Base-by-base conservation (phyloP, 1,140 invertebrate genomes). In the Zophobas atratus region DNA sequence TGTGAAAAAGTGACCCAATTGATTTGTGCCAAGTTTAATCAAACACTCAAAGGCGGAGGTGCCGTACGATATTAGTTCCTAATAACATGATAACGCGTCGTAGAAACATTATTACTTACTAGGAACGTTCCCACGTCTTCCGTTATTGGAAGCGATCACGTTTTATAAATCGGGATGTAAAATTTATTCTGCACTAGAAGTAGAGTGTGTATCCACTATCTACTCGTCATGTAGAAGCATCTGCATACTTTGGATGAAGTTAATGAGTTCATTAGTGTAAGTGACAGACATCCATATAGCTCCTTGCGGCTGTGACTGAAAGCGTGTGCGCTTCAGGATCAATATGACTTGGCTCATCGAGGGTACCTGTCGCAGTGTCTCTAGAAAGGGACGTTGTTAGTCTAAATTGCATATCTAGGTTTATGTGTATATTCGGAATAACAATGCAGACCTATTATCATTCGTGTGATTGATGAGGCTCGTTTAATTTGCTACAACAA, bases 211-310 rank as follows among this genome's bases (percentile, higher is more conserved):
- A 20, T 20, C 20, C 20, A 20, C 20, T 20, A 20, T 20, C 20
- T 8, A 60, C 38, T 6, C 33, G 51, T n/a, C 36, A 70, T 70
- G 36, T 20, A 39, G 67, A 48, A 71, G n/a, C 43, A 48, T 71
- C 67, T 56, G 39, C 43, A 57, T 41, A 46, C 56, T 75, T 75
- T 56, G 57, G 41, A 39, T 5, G 55, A 53, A 56, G 46, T 76
- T 76, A 71, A 77, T 71, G 75, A 77, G 41, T 71, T 77, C 75
- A 77, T 77, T 77, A 77, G 75, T 67, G 55, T 38, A 77, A 77
- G 48, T 56, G 63, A 77, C 75, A 70, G 46, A 70, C 35, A 70
- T 57, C 49, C 36, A 72, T 53, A 38, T 49, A 55, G 70, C 32
- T 73, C 49, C 35, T 73, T 73, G 71, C 39, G 55, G 71, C 48